These are phyloP conservation scores for Crenichthys baileyi DNA, from an alignment of 2,797 vertebrate genomes.

Conservation along the genomic window DNA sequence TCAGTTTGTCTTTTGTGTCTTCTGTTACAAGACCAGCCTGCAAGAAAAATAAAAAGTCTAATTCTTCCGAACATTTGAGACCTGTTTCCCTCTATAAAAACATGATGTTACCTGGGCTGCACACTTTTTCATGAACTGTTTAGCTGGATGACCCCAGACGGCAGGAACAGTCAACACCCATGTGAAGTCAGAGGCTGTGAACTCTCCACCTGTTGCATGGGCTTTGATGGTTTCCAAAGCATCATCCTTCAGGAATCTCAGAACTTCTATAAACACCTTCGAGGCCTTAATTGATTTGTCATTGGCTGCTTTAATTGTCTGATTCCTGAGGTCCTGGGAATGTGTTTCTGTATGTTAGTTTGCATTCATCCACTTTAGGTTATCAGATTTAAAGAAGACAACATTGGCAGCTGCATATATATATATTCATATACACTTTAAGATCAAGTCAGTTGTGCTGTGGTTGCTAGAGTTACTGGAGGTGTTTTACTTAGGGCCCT, in stretches of 20 bases:
- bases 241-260: not conserved
- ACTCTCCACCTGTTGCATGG: accelerated
- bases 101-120: not conserved
- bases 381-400: not conserved
- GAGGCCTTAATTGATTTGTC: accelerated
- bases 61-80: not conserved
- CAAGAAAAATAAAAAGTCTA: too few relatives aligned
- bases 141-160: not conserved
- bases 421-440: too few relatives aligned
- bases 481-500: too few relatives aligned
- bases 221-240: not conserved
- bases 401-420: too few relatives aligned
- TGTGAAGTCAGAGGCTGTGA: not conserved
- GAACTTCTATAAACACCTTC: not conserved
- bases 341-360: not conserved
- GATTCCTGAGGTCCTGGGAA: accelerated
- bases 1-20: too few relatives aligned
- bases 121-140: constrained; percentile 27
- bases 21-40: too few relatives aligned
- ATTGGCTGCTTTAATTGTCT: not conserved
- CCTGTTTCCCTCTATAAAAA: not conserved
- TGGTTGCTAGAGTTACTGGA: too few relatives aligned
- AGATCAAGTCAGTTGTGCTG: too few relatives aligned
- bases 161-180: constrained; percentile 20
- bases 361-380: not conserved